Percentiles rank a stretch among this genome's conserved stretches.
These are phyloP conservation scores for Acronicta aceris DNA, from an alignment of 2,888 invertebrate genomes.

Conservation along the genomic window DNA sequence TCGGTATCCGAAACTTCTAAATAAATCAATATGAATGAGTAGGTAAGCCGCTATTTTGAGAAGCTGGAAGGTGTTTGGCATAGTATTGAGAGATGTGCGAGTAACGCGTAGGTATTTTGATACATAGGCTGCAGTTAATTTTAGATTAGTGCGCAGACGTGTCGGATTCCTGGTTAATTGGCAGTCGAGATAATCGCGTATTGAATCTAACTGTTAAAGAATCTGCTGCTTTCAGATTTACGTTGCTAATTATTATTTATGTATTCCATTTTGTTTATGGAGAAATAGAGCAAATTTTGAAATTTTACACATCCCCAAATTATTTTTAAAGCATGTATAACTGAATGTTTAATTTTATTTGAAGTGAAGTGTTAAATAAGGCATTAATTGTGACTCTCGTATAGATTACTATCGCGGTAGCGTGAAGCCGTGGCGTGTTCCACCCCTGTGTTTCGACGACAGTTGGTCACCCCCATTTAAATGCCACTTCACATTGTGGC, in stretches of 20 bases:
- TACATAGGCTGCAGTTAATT: slow-evolving; percentile 89
- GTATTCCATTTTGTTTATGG: neutral
- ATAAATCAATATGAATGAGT: slow-evolving; percentile 84
- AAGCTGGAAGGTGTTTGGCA: slow-evolving; percentile 89
- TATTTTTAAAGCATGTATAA: slow-evolving; percentile 44
- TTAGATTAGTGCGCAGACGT: slow-evolving; percentile 89
- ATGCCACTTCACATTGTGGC: slow-evolving; percentile 88
- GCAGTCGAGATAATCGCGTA: slow-evolving; percentile 85
- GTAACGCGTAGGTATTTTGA: slow-evolving; percentile 89
- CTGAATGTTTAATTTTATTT: slow-evolving; percentile 61
- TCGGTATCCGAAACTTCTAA: slow-evolving; percentile 68
- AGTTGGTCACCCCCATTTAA: slow-evolving; percentile 89
- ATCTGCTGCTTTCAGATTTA: slow-evolving; percentile 40
- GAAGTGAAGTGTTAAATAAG: slow-evolving; percentile 80
- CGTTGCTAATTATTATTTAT: slow-evolving; percentile 16
- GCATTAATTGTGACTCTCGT: slow-evolving; percentile 83
- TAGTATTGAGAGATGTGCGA: slow-evolving; percentile 88
- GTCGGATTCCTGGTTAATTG: slow-evolving; percentile 88
- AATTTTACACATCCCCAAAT: slow-evolving; percentile 10
- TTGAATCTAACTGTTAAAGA: slow-evolving; percentile 66
- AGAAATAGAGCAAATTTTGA: slow-evolving; percentile 9
- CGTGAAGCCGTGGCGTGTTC: slow-evolving; percentile 83
- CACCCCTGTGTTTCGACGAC: slow-evolving; percentile 84
- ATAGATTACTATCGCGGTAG: slow-evolving; percentile 86
- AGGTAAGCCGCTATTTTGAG: slow-evolving; percentile 84